Evolutionary conservation across 2,113 vertebrate species (phyloP).

Genomic region (Etheostoma cragini): DNA sequence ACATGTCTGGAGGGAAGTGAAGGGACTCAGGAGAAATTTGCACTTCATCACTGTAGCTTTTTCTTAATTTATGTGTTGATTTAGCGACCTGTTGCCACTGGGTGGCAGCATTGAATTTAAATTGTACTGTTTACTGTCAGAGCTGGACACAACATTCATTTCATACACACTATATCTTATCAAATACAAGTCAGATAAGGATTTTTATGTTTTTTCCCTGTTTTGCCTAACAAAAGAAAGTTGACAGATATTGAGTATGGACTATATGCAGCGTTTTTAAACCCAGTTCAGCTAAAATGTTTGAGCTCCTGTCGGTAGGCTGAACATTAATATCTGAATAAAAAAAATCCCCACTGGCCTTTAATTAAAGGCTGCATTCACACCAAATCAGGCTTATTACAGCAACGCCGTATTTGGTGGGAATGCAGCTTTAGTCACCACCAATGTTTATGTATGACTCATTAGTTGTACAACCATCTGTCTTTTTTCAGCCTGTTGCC

Average conservation of each 20-base stretch:
- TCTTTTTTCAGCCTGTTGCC: slow-evolving; percentile 9
- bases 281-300: background rate
- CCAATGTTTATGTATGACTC: background rate
- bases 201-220: background rate
- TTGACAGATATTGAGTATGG: background rate
- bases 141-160: slow-evolving; percentile 20
- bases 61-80: slow-evolving; percentile 61
- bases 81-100: slow-evolving; percentile 62
- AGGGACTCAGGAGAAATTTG: slow-evolving; percentile 51
- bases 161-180: background rate
- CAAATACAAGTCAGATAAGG: background rate
- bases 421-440: background rate
- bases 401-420: no score
- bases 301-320: background rate
- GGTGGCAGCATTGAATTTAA: slow-evolving; percentile 62
- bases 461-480: background rate
- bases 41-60: slow-evolving; percentile 47
- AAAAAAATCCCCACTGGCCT: background rate
- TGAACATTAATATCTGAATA: background rate
- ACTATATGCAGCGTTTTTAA: slow-evolving; percentile 16
- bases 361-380: background rate
- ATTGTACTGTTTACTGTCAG: slow-evolving; percentile 52
- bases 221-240: slow-evolving; percentile 23
- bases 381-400: no score
- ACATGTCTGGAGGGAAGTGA: background rate